Percentiles rank a stretch among this genome's conserved stretches.
These are phyloP conservation scores for Pseudomyrmex cubaensis DNA, from an alignment of 1,140 invertebrate species.

Conservation along the genomic window DNA sequence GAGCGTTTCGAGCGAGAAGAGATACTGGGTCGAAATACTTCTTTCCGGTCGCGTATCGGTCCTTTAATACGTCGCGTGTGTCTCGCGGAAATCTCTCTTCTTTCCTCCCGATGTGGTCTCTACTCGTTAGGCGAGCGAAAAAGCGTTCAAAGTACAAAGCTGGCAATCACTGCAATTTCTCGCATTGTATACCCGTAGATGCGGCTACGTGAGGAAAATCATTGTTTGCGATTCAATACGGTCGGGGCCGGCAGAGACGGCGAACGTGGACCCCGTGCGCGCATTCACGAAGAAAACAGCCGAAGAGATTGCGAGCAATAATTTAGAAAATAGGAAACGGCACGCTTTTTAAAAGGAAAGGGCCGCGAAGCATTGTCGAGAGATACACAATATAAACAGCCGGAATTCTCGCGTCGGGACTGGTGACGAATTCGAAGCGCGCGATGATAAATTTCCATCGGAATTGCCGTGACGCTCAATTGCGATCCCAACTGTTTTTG, in stretches of 20 bases:
- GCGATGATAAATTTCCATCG: conserved; percentile 39
- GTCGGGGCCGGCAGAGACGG: background rate
- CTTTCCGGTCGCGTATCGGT: conserved; percentile 48
- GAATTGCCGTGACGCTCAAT: conserved; percentile 11
- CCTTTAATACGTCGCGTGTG: conserved; percentile 50
- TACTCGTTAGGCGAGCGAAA: conserved; percentile 31
- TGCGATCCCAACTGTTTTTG: background rate
- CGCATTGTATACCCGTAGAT: conserved; percentile 65
- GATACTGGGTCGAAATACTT: conserved; percentile 13
- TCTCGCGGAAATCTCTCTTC: conserved; percentile 52
- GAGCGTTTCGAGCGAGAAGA: background rate
- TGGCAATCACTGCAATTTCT: conserved; percentile 72
- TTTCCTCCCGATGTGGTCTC: background rate
- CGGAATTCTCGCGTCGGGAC: background rate
- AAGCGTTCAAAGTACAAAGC: conserved; percentile 62
- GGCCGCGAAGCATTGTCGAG: background rate
- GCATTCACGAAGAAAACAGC: conserved; percentile 15
- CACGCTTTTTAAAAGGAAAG: background rate
- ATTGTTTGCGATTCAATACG: conserved; percentile 63
- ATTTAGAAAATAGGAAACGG: conserved; percentile 62
- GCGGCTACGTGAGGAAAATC: conserved; percentile 71
- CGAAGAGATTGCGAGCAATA: conserved; percentile 62
- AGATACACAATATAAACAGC: background rate
- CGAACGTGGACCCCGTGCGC: conserved; percentile 21
- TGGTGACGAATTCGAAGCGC: background rate